phyloP scores from a whole-genome alignment of 2,113 vertebrate genomes.

The Phocoena phocoena region DNA sequence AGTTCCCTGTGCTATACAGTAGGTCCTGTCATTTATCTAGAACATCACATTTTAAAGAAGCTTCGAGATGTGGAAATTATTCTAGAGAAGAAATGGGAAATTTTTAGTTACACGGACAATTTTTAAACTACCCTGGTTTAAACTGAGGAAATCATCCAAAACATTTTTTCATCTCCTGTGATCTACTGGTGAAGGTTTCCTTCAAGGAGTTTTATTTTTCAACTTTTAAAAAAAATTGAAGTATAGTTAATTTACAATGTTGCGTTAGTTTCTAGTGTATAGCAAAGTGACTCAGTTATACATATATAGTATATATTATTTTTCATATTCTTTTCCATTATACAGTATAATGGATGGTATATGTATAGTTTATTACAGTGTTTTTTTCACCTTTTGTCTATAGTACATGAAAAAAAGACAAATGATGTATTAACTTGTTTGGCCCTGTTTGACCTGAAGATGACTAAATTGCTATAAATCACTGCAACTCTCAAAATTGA shows the following conservation, averaged over 20 bases:
- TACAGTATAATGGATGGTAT: no score
- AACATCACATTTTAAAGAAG: neutral
- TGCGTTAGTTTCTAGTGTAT: neutral
- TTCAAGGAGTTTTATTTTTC: neutral
- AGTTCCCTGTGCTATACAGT: neutral
- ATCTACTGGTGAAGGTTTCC: neutral
- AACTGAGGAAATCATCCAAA: neutral
- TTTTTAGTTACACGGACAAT: neutral
- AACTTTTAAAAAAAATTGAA: neutral
- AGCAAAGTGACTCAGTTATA: neutral
- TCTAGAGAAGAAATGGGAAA: neutral
- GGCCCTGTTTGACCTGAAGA: neutral
- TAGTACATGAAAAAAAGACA: neutral
- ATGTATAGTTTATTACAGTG: neutral
- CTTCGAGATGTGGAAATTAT: neutral
- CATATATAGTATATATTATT: neutral
- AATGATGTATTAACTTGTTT: neutral
- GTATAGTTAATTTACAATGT: neutral
- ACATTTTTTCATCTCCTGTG: neutral
- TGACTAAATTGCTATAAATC: neutral
- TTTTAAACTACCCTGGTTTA: neutral
- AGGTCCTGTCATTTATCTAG: neutral
- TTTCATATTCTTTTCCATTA: neutral
- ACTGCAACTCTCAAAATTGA: neutral
- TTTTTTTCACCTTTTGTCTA: neutral